Evolutionary conservation across 2,797 vertebrate genomes (phyloP).

Genomic region (Tachyglossus aculeatus): DNA sequence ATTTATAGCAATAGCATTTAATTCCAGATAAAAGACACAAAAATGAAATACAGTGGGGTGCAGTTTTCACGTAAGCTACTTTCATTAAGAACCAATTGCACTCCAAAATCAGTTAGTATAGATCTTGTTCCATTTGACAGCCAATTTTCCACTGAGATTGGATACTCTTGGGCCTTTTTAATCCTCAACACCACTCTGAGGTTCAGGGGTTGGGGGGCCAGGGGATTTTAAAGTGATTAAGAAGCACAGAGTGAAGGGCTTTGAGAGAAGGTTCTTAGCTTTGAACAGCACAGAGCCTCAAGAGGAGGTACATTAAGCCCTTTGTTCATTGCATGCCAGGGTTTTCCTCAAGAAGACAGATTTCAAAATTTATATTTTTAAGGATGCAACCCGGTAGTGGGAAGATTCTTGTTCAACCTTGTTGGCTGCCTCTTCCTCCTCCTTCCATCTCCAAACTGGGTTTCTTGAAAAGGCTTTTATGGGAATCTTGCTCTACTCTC

Average conservation of each 20-base stretch:
- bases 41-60: conserved; percentile 53
- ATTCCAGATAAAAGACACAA: conserved; percentile 61
- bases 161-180: conserved; percentile 58
- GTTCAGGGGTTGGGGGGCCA: background rate
- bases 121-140: conserved; percentile 50
- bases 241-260: conserved; percentile 33
- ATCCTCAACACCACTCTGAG: conserved; percentile 45
- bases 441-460: too few relatives aligned
- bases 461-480: too few relatives aligned
- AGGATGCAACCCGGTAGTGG: too few relatives aligned
- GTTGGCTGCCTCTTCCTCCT: too few relatives aligned
- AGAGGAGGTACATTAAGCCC: too few relatives aligned
- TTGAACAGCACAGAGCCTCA: too few relatives aligned
- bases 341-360: too few relatives aligned
- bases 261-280: too few relatives aligned
- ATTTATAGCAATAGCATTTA: conserved; percentile 70
- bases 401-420: too few relatives aligned
- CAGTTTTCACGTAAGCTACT: conserved; percentile 65
- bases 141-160: conserved; percentile 62
- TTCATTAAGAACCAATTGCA: conserved; percentile 60
- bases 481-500: too few relatives aligned
- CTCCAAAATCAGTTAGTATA: conserved; percentile 58
- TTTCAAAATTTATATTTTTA: too few relatives aligned
- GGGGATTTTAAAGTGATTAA: conserved; percentile 42
- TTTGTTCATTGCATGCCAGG: too few relatives aligned